Evolutionary conservation across 2,797 vertebrate species (phyloP), one percentile per base, ranked within the genome.

Genomic region (Lagodon rhomboides): DNA sequence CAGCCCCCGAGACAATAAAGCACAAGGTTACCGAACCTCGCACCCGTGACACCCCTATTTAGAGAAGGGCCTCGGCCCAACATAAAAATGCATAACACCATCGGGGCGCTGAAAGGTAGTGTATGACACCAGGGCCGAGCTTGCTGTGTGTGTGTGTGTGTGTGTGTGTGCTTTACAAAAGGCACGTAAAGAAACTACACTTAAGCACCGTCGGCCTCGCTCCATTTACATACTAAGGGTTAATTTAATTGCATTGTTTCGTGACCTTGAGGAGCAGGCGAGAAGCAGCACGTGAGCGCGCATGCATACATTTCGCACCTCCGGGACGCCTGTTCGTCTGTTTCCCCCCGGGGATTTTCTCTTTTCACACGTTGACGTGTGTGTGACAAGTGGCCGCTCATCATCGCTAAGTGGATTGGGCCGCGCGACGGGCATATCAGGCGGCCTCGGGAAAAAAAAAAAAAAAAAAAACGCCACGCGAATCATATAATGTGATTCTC

Each of bases 1-100:
- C 92, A 92, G 83, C 85, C 85, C 34, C 75, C 56, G 80, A 93
- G 92, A 95, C 92, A 94, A 95, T 95, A 95, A 93, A 92, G 90
- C 92, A 86, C 91, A 92, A 94, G 92, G 94, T 94, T 95, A 94
- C 89, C 71, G 75, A 93, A 91, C 89, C 92, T 87, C 79, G 81
- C 85, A 89, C 88, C 93, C 80, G 54, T 94, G 94, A 94, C 93
- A 94, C 91, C 87, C 85, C 89, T 91, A 94, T 94, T 94, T 93
- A 94, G 90, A 93, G 87, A 70, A 73, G 87, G 87, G 88, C 87
- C 82, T 89, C 80, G 68, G 83, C 85, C 81, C 81, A 69, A 84
- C 88, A 89, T 92, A 91, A 93, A 94, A 95, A 95, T 94, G 91
- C 91, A 94, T 93, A 90, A 92, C 81, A 74, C 85, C 70, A 69